Percentiles rank a stretch among this genome's conserved stretches.
Evolutionary conservation across 2,797 vertebrate species (phyloP).

Genomic region (Helostoma temminkii): DNA sequence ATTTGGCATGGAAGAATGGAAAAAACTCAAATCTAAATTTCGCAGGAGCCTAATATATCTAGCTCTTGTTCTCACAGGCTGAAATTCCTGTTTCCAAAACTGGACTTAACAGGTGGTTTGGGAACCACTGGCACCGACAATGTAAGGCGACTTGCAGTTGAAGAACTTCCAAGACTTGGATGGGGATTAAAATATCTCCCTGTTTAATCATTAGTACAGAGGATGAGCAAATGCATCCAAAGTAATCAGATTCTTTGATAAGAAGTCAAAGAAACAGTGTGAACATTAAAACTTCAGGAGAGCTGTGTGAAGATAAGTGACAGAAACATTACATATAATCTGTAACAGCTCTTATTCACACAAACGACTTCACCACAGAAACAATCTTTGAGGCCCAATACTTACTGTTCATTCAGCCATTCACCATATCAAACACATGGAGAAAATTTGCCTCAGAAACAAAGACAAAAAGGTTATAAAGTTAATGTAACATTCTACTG

Average conservation of each 20-base stretch:
- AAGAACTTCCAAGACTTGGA: neutral
- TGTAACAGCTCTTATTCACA: neutral
- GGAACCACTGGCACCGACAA: neutral
- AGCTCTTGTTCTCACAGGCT: too few relatives aligned
- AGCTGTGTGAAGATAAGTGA: neutral
- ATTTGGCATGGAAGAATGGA: neutral
- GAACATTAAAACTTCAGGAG: slow-evolving; percentile 1
- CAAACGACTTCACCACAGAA: neutral
- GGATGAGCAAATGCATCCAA: neutral
- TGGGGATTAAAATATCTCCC: neutral
- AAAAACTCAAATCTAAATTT: neutral
- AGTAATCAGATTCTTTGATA: neutral
- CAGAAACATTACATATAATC: neutral
- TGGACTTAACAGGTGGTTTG: neutral
- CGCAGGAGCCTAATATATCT: neutral
- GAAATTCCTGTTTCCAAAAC: neutral
- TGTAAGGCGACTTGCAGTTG: neutral
- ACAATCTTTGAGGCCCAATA: neutral
- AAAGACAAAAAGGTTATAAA: neutral
- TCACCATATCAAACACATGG: neutral
- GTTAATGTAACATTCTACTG: neutral
- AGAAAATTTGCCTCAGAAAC: neutral
- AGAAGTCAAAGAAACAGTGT: slow-evolving; percentile 6
- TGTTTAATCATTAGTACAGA: neutral
- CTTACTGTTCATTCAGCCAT: neutral